Percentiles rank a stretch among this genome's conserved stretches.
These are phyloP conservation scores for Lanius ludovicianus DNA, from an alignment of 2,113 vertebrate genomes.

Conservation along the genomic window DNA sequence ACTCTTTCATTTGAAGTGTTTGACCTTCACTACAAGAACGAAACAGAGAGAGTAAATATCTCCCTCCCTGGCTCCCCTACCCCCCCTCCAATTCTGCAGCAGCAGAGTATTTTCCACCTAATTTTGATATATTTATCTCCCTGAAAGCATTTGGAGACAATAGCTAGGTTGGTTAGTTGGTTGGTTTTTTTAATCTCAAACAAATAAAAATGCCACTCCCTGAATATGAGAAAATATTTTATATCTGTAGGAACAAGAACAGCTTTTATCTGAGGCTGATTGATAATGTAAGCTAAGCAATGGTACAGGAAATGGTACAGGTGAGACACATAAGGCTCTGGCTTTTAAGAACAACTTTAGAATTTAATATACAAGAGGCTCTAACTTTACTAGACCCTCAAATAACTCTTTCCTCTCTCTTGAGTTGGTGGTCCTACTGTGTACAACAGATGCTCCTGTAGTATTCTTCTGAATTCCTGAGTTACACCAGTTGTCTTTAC, in stretches of 20 bases:
- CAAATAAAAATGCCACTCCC: neutral
- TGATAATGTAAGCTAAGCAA: neutral
- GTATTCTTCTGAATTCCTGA: neutral
- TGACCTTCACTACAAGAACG: slow-evolving; percentile 18
- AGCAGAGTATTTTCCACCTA: neutral
- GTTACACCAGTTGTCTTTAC: neutral
- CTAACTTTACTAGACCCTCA: neutral
- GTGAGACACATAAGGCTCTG: neutral
- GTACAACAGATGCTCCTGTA: neutral
- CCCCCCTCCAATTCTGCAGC: neutral
- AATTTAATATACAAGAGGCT: neutral
- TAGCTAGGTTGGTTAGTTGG: neutral
- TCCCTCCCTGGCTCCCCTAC: no score
- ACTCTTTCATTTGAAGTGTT: slow-evolving; percentile 5
- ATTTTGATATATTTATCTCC: neutral
- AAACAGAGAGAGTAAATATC: neutral
- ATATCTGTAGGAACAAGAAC: neutral
- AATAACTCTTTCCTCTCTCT: neutral
- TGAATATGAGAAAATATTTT: neutral
- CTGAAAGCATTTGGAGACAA: neutral
- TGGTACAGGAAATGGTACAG: neutral
- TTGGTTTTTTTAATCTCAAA: neutral
- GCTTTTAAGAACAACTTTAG: neutral
- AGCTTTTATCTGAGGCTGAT: neutral
- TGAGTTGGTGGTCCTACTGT: neutral